Conservation (phyloP, 2,113 vertebrate species). For the Euleptes europaea region DNA sequence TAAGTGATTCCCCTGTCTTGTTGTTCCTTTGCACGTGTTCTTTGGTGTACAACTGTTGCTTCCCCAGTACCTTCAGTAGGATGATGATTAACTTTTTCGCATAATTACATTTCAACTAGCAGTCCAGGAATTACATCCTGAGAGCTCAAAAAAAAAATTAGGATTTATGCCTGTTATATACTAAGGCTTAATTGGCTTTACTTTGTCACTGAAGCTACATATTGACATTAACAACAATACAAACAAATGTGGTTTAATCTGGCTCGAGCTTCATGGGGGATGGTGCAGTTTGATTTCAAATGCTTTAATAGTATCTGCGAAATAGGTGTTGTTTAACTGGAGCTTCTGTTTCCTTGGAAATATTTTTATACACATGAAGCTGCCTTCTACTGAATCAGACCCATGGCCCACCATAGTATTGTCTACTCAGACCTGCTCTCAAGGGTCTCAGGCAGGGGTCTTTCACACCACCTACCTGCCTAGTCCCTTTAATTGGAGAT, state of each 20-base stretch:
- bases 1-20: not conserved
- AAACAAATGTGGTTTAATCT: fast-evolving
- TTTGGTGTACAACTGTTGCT: fast-evolving
- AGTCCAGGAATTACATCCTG: not conserved
- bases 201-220: not conserved
- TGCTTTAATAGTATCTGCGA: not conserved
- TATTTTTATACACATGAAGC: no score
- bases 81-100: not conserved
- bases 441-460: no score
- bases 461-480: no score
- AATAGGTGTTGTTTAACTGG: conserved; percentile 11
- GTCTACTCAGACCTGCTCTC: no score
- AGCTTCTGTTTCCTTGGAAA: conserved; percentile 45
- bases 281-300: conserved; percentile 10
- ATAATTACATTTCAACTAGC: not conserved
- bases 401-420: no score
- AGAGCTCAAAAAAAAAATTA: fast-evolving
- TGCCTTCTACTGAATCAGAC: no score
- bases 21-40: fast-evolving
- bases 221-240: no score
- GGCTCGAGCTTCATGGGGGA: not conserved
- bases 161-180: not conserved
- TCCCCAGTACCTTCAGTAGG: no score
- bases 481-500: no score
- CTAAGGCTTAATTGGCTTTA: not conserved